Conservation (phyloP, 1,140 invertebrate genomes). For the Nylanderia fulva region DNA sequence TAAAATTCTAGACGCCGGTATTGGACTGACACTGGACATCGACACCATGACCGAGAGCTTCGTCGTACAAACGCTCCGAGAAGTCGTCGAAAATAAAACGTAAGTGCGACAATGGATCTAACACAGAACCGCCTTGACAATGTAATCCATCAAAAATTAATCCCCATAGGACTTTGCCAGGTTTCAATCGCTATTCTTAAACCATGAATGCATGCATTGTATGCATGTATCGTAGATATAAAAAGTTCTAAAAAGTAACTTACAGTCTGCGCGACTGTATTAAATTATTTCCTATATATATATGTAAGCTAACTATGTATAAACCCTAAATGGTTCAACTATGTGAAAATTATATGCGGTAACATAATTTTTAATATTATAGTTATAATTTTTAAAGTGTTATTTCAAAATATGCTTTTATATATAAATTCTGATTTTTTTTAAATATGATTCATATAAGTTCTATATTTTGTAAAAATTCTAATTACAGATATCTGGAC, state of each 20-base stretch:
- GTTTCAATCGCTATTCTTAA: conserved; percentile 2
- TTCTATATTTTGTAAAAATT: not conserved
- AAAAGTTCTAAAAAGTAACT: not conserved
- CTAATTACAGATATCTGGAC: conserved; percentile 75
- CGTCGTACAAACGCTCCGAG: conserved; percentile 71
- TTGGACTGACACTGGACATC: conserved; percentile 79
- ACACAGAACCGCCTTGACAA: not conserved
- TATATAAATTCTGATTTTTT: not conserved
- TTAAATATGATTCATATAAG: not conserved
- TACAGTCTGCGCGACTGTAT: not conserved
- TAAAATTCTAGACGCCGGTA: conserved; percentile 80
- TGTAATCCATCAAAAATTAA: conserved; percentile 47
- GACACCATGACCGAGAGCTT: conserved; percentile 77
- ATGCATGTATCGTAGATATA: not conserved
- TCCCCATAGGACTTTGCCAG: not conserved
- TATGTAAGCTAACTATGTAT: not conserved
- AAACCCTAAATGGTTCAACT: not conserved
- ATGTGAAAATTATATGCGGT: not conserved
- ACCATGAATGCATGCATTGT: not conserved
- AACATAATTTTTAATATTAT: conserved; percentile 3
- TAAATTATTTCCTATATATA: not conserved
- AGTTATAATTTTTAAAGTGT: not conserved
- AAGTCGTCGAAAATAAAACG: conserved; percentile 80
- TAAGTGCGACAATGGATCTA: conserved; percentile 65
- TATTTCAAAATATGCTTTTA: not conserved